Evolutionary conservation across 1,140 invertebrate species (phyloP).

Genomic region (Cyclargus thomasi): DNA sequence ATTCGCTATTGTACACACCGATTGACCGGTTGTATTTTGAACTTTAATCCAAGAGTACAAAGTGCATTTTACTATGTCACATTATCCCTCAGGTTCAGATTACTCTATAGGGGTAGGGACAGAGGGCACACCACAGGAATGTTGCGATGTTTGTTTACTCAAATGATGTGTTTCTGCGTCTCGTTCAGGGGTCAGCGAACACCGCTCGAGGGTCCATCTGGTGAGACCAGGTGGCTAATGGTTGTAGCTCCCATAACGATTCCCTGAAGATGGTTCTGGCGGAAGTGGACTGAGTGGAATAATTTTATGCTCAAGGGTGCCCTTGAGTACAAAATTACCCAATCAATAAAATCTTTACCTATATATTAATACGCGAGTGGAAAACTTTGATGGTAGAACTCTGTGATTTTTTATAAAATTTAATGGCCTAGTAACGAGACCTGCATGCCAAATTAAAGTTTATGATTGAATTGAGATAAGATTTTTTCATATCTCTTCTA

Average conservation of each 20-base stretch:
- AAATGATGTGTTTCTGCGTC: slow-evolving; percentile 18
- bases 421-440: no score
- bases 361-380: no score
- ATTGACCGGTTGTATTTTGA: neutral
- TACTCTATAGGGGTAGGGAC: neutral
- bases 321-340: no score
- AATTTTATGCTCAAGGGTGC: no score
- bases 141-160: neutral
- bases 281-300: no score
- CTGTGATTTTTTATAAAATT: no score
- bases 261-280: no score
- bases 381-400: no score
- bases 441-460: no score
- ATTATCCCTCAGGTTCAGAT: neutral
- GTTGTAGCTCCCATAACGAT: neutral
- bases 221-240: neutral
- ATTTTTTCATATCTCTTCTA: no score
- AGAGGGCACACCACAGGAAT: neutral
- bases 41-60: neutral
- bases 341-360: no score
- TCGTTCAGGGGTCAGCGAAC: slow-evolving; percentile 2
- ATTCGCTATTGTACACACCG: neutral
- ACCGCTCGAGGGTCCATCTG: neutral
- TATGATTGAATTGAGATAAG: no score
- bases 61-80: neutral